These are phyloP conservation scores for Pocota personata DNA, from an alignment of 2,888 invertebrate species.

Conservation along the genomic window DNA sequence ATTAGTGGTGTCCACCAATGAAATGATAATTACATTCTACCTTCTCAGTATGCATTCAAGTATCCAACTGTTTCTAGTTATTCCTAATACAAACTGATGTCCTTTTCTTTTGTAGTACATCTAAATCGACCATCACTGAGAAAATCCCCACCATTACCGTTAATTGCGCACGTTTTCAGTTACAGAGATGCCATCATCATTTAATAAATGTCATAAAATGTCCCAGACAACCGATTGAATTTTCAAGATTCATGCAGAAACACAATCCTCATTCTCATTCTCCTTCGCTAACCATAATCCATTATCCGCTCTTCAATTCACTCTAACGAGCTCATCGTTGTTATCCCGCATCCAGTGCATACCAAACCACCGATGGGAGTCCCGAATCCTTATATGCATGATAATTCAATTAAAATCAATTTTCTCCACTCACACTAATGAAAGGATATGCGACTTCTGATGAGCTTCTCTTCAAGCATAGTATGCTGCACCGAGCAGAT, in stretches of 20 bases:
- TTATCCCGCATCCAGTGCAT: not conserved
- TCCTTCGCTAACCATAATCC: slow-evolving; percentile 38
- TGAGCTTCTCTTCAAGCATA: slow-evolving; percentile 52
- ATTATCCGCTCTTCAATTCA: slow-evolving; percentile 60
- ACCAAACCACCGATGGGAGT: not conserved
- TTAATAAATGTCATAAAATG: slow-evolving; percentile 2
- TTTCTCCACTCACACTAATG: slow-evolving; percentile 65
- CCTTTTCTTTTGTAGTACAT: too few species aligned
- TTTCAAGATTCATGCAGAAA: not conserved
- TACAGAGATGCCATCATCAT: not conserved
- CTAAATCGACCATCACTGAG: too few species aligned
- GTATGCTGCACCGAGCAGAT: slow-evolving; percentile 51
- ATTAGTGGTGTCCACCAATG: too few species aligned
- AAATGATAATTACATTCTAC: too few species aligned
- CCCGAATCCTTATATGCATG: slow-evolving; percentile 49
- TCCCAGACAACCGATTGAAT: not conserved
- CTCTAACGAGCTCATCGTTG: slow-evolving; percentile 44
- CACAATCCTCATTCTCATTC: not conserved
- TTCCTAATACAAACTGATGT: too few species aligned
- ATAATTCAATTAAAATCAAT: slow-evolving; percentile 72
- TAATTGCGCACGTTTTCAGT: not conserved
- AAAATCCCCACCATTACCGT: not conserved
- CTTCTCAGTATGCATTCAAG: too few species aligned
- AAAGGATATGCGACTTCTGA: slow-evolving; percentile 54
- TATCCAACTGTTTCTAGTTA: too few species aligned